Evolutionary conservation across 2,797 vertebrate genomes (phyloP), one percentile per base, ranked within the genome.

Genomic region (Myoxocephalus aenaeus): DNA sequence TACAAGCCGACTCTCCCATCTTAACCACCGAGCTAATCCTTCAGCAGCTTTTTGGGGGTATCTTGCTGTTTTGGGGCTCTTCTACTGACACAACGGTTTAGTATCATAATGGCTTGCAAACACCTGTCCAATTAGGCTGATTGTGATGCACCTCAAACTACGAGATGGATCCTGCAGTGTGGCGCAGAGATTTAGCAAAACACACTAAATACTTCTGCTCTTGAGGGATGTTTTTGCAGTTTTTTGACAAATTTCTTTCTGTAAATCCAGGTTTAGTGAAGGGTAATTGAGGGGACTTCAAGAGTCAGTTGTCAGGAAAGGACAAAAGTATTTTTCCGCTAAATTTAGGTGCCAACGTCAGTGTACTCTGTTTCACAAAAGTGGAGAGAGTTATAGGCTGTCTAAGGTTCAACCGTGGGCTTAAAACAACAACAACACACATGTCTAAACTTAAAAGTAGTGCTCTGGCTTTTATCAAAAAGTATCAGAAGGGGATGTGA

Each of bases 81-180:
- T 88, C 82, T 83, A 65, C 81, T 92, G 90, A 93, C 91, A 89
- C 70, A 77, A 85, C 62, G 75, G 80, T 94, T 93, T 94, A 90
- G 88, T 86, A 87, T 92, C 87, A 91, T 93, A 91, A 93, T 92
- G 89, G 82, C 80, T 88, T 48, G 78, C 87, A 90, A 93, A 92
- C 91, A 95, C 92, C 93, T 93, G 92, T 93, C 92, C 91, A 95
- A 94, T 95, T 93, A 93, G 90, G 76, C 86, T 92, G 90, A 92
- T 91, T 92, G 87, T 89, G 91, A 92, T 89, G 86, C 89, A 90
- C 79, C 84, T 94, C 92, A 91, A 84, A 86, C 85, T 80, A 72
- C 77, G 14, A 27, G 92, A 93, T 81, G 53, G 90, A 77, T 93
- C 90, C 88, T 46, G 83, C 25, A 27, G 91, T 11, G 88, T 64